These are phyloP conservation scores for Tetrao urogallus DNA, from an alignment of 2,113 vertebrate species.

Conservation along the genomic window DNA sequence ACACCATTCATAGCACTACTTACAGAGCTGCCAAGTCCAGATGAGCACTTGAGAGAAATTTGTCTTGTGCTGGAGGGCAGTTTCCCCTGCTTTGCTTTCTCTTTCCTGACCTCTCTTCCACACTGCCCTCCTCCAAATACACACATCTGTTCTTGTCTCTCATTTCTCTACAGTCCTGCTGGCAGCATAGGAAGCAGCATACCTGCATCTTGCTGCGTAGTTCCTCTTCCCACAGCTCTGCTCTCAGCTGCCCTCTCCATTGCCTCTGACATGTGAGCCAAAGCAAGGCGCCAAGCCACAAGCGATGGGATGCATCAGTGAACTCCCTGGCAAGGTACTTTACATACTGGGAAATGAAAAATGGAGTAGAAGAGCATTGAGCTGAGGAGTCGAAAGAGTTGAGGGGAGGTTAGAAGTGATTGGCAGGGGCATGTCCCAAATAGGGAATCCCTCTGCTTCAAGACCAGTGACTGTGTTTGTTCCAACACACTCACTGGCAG, in stretches of 20 bases:
- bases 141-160: constrained; percentile 71
- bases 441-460: not conserved
- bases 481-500: constrained; percentile 36
- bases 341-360: not conserved
- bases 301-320: not conserved
- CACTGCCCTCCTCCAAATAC: constrained; percentile 57
- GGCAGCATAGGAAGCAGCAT: constrained; percentile 25
- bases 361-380: not conserved
- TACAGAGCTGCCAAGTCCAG: constrained; percentile 70
- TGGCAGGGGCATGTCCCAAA: constrained; percentile 38
- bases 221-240: not conserved
- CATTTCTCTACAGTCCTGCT: constrained; percentile 9
- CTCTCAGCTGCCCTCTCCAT: not conserved
- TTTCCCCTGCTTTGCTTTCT: constrained; percentile 44
- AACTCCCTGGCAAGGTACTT: not conserved
- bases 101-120: constrained; percentile 44
- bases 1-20: constrained; percentile 65
- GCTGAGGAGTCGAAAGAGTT: not conserved
- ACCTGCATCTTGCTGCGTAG: not conserved
- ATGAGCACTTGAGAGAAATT: constrained; percentile 54
- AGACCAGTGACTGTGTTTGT: not conserved
- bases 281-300: not conserved
- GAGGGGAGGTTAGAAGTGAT: not conserved
- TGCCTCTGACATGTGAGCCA: not conserved
- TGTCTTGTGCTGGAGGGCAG: constrained; percentile 57